Percentiles rank a stretch among this genome's conserved stretches.
phyloP scores from a whole-genome alignment of 64 coral and sea anemone species.

The Catalaphyllia jardinei region DNA sequence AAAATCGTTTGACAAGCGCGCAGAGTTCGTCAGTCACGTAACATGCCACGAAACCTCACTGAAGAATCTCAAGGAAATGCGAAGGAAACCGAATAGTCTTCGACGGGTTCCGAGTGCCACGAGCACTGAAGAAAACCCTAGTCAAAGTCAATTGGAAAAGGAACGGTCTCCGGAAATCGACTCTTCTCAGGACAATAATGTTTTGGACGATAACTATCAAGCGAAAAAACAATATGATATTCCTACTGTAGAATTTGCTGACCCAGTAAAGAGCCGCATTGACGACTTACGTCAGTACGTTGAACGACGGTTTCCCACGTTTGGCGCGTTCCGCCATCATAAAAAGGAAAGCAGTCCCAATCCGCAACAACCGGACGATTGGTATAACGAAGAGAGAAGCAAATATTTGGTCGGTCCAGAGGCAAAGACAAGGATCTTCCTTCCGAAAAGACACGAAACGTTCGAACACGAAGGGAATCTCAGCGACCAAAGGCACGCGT shows the following conservation, averaged over 20 bases:
- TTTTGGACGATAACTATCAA: background rate
- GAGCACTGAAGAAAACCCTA: background rate
- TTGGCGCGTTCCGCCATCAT: slow-evolving; percentile 16
- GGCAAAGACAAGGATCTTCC: slow-evolving; percentile 35
- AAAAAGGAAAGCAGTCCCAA: slow-evolving; percentile 6
- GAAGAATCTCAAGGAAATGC: slow-evolving; percentile 21
- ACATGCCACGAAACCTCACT: slow-evolving; percentile 73
- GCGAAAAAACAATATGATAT: background rate
- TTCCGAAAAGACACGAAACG: slow-evolving; percentile 11
- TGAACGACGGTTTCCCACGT: slow-evolving; percentile 1
- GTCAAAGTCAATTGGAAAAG: background rate
- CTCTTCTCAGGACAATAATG: background rate
- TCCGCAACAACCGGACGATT: background rate
- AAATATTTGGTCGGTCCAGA: slow-evolving; percentile 13
- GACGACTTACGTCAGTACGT: background rate
- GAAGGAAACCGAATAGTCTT: slow-evolving; percentile 1
- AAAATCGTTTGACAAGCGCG: slow-evolving; percentile 78
- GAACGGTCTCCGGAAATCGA: background rate
- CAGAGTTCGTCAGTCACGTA: slow-evolving; percentile 76
- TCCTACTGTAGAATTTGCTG: background rate
- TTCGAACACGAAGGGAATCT: background rate
- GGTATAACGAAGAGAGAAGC: background rate
- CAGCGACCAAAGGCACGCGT: background rate
- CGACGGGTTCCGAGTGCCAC: slow-evolving; percentile 14
- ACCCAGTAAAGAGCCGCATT: background rate